These are phyloP conservation scores for Dipodomys spectabilis DNA, from an alignment of 2,113 vertebrate species.

Conservation along the genomic window DNA sequence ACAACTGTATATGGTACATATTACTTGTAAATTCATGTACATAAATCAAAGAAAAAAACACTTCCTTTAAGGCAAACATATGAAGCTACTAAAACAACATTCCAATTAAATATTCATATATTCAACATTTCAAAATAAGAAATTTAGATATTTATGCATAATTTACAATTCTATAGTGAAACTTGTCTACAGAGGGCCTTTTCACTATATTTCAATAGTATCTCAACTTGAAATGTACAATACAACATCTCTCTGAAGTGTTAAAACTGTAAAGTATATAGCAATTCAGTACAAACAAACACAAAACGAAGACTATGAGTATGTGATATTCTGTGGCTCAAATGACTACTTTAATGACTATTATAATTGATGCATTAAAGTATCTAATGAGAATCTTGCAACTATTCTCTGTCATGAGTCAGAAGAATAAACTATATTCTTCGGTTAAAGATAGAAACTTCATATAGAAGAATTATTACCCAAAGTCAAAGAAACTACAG, in stretches of 20 bases:
- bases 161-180: conserved; percentile 87
- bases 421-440: background rate
- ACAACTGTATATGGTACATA: conserved; percentile 82
- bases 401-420: background rate
- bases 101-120: conserved; percentile 89
- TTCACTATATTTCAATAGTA: conserved; percentile 85
- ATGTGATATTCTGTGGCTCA: conserved; percentile 63
- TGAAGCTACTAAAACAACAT: conserved; percentile 86
- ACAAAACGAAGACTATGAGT: conserved; percentile 73
- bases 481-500: conserved; percentile 39
- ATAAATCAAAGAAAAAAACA: conserved; percentile 86
- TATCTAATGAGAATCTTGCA: background rate
- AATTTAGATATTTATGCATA: conserved; percentile 87
- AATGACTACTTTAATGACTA: conserved; percentile 58
- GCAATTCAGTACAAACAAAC: conserved; percentile 81
- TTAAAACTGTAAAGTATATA: conserved; percentile 81
- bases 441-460: conserved; percentile 25
- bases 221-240: conserved; percentile 82
- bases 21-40: conserved; percentile 84
- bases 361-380: conserved; percentile 54
- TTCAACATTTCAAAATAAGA: conserved; percentile 89
- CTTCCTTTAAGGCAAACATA: conserved; percentile 86
- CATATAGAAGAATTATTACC: background rate
- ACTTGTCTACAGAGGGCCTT: conserved; percentile 87
- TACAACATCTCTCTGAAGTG: conserved; percentile 72